These are phyloP conservation scores for Caenorhabditis afra DNA, from an alignment of 2,888 invertebrate species.

Conservation along the genomic window DNA sequence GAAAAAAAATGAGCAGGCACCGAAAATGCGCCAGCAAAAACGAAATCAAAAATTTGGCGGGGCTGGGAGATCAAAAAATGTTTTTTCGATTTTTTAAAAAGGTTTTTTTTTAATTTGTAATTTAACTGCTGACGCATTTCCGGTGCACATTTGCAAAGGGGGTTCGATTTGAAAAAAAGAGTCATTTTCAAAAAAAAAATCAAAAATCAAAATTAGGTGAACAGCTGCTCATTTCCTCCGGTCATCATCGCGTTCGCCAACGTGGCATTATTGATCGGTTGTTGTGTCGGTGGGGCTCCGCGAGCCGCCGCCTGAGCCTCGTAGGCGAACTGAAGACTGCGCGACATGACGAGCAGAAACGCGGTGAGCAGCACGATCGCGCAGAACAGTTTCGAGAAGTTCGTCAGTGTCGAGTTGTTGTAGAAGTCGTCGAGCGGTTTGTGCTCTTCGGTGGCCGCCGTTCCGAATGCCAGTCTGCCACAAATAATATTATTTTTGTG, in stretches of 20 bases:
- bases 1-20: background rate
- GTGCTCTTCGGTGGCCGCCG: constrained; percentile 58
- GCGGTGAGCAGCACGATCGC: constrained; percentile 68
- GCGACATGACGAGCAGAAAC: constrained; percentile 70
- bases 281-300: too few species aligned
- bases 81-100: background rate
- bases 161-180: too few species aligned
- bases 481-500: background rate
- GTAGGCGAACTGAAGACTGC: constrained; percentile 62
- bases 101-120: constrained; percentile 1
- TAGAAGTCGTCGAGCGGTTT: constrained; percentile 74
- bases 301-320: constrained; percentile 42
- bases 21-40: too few species aligned
- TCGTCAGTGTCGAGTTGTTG: constrained; percentile 76
- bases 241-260: too few species aligned
- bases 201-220: too few species aligned
- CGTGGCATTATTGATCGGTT: too few species aligned
- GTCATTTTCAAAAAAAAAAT: too few species aligned
- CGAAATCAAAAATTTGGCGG: too few species aligned
- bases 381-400: constrained; percentile 69
- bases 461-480: constrained; percentile 74
- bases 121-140: background rate
- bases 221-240: too few species aligned
- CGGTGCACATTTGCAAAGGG: too few species aligned
- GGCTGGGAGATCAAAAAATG: background rate